phyloP scores from a whole-genome alignment of 2,113 vertebrate genomes.

The Notarius quadriscutis region DNA sequence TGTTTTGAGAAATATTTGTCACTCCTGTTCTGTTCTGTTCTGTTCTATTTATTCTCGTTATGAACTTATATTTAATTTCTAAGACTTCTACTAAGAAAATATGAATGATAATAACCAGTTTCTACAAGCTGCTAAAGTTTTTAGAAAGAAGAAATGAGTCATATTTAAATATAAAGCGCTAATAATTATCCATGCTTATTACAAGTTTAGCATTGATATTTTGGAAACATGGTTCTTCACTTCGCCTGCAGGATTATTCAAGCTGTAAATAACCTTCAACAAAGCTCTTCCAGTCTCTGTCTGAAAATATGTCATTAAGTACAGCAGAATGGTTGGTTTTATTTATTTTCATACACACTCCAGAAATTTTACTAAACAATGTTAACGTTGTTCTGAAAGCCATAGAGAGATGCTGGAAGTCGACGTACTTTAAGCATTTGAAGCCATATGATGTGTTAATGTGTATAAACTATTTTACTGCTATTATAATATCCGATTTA shows the following conservation, averaged over 20 bases:
- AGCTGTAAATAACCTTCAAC: not conserved
- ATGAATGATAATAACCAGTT: not conserved
- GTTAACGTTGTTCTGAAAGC: constrained; percentile 38
- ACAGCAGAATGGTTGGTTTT: not conserved
- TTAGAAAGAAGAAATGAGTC: not conserved
- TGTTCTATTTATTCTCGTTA: not conserved
- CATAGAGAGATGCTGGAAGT: constrained; percentile 36
- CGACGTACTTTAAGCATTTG: constrained; percentile 9
- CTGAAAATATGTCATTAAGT: not conserved
- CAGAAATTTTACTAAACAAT: constrained; percentile 3
- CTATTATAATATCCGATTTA: constrained; percentile 1
- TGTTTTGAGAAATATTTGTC: not conserved
- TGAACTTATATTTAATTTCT: not conserved
- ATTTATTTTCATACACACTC: not conserved
- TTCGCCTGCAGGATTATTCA: not conserved
- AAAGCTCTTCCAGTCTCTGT: not conserved
- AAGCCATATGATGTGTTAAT: constrained; percentile 31
- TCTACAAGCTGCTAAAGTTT: too few relatives aligned
- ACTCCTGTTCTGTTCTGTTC: not conserved
- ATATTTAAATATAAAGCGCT: not conserved
- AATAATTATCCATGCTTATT: not conserved
- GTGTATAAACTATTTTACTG: constrained; percentile 10
- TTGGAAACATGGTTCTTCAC: not conserved
- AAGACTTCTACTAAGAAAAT: not conserved
- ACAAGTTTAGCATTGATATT: not conserved